Base-by-base conservation (phyloP, 2,888 invertebrate species). In the Lepetodrilus schrolli region DNA sequence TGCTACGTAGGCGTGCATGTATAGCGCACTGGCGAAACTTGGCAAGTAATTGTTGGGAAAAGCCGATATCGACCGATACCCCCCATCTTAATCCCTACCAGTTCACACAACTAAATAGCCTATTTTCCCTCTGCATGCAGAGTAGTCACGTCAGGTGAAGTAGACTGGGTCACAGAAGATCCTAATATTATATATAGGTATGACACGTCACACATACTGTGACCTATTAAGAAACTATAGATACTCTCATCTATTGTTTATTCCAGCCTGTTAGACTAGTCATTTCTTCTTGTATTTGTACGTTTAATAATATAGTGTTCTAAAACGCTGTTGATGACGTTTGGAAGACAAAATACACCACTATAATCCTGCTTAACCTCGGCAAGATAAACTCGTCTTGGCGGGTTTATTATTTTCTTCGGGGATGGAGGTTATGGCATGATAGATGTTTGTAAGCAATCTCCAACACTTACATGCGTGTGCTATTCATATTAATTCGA, bases 1-100 rank as follows among this genome's bases (percentile, higher is more conserved):
- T 7, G 43, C 43, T 17, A 43, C 43, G 43, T 43, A 17, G 43
- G 43, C 43, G 43, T 13, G n/a, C n/a, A n/a, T n/a, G n/a, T n/a
- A n/a, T n/a, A n/a, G n/a, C n/a, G n/a, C n/a, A 4, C n/a, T 43
- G 43, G 13, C 7, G 43, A 17, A 7, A 43, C 4, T 17, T 13
- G 7, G 43, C 43, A 43, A 43, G 17, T 43, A 43, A 43, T 43
- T 43, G 43, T 43, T 43, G n/a, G n/a, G 43, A 17, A 43, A 43
- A 13, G 43, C 43, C 43, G 5, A 43, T 43, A 43, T 58, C 58
- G 58, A 58, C 34, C 34, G 58, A 58, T 58, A 58, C 26, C 58
- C 58, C 26, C 58, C 58, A n/a, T 26, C 34, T 58, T 34, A 2
- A 34, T 34, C 26, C n/a, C 58, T n/a, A 34, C 26, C 7, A 58